Percentiles rank a stretch among this genome's conserved stretches.
Conservation (phyloP, 2,113 vertebrate species). For the Cyphomyrus discorhynchus region DNA sequence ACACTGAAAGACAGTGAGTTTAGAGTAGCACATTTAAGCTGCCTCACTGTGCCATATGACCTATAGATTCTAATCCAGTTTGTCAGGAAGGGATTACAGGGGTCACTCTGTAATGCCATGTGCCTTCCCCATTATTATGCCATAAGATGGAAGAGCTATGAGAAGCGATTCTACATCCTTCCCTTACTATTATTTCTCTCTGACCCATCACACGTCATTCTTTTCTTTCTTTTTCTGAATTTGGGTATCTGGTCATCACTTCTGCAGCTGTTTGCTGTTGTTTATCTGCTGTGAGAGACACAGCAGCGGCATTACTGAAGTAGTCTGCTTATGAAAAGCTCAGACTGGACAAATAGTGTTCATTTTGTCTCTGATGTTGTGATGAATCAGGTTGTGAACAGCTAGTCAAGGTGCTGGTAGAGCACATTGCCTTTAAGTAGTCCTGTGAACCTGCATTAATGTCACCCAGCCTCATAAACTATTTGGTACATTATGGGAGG, state of each 20-base stretch:
- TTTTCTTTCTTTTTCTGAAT: background rate
- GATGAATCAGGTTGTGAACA: background rate
- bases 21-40: conserved; percentile 48
- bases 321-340: background rate
- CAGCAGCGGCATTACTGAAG: too few species aligned
- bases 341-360: background rate
- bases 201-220: background rate
- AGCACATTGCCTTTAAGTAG: background rate
- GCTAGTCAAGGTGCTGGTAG: background rate
- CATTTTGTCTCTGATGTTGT: background rate
- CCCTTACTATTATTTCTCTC: background rate
- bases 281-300: background rate
- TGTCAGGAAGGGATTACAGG: conserved; percentile 67
- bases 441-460: background rate
- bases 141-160: background rate
- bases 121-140: conserved; percentile 56
- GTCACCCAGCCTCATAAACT: background rate
- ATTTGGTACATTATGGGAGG: background rate
- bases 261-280: background rate
- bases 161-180: background rate
- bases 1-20: conserved; percentile 13
- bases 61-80: conserved; percentile 64
- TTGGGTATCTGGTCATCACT: background rate
- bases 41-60: conserved; percentile 60
- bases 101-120: conserved; percentile 54